Evolutionary conservation across 2,797 vertebrate species (phyloP).

Genomic region (Molossus alvarezi): DNA sequence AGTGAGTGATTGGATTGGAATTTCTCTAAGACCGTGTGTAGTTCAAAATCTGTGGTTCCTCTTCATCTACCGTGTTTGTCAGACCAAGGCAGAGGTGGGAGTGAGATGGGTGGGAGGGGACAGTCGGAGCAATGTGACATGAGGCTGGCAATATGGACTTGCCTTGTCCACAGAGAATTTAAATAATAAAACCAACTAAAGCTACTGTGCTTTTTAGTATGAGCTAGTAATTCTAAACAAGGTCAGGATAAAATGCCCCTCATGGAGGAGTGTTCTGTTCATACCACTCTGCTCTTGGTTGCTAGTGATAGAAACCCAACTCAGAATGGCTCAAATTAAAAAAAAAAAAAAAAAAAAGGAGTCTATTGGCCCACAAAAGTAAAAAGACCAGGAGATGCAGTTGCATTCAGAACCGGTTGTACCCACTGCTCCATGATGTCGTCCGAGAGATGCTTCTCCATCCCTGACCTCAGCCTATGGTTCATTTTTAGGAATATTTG

Average conservation of each 20-base stretch:
- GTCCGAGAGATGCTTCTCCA: not conserved
- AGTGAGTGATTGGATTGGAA: not conserved
- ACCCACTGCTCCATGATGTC: not conserved
- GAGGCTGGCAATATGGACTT: not conserved
- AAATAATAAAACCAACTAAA: conserved; percentile 3
- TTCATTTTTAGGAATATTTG: not conserved
- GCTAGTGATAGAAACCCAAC: not conserved
- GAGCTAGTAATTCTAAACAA: not conserved
- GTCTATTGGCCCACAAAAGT: not conserved
- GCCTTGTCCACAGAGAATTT: not conserved
- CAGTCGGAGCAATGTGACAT: fast-evolving
- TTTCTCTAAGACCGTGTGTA: not conserved
- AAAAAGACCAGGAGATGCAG: not conserved
- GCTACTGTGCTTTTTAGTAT: not conserved
- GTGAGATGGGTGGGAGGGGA: not conserved
- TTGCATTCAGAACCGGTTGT: not conserved
- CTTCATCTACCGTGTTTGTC: not conserved
- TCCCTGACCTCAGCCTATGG: not conserved
- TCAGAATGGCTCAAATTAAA: not conserved
- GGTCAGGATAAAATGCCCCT: not conserved
- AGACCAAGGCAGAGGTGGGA: not conserved
- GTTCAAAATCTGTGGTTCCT: not conserved
- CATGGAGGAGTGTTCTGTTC: no score
- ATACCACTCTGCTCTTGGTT: not conserved
- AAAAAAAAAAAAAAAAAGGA: not conserved